Base-by-base conservation (phyloP, 1,140 invertebrate species). In the Glossosoma conforme region DNA sequence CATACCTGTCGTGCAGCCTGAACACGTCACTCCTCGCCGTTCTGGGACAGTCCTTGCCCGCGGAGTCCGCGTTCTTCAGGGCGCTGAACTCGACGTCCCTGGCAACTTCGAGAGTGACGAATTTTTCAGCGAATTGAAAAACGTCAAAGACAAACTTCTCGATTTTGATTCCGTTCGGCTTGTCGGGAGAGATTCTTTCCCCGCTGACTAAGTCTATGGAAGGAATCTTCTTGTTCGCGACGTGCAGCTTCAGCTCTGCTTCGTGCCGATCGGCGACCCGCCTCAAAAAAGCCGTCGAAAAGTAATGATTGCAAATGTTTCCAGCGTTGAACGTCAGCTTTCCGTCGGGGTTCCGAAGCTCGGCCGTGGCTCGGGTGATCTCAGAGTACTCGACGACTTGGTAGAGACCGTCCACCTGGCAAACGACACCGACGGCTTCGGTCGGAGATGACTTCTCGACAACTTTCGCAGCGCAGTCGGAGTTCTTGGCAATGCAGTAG, bases 101-200 rank as follows among this genome's bases (percentile, higher is more conserved):
- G 0, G 85, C 76, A 0, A 96, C 95, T 78, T 97, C 91, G 85
- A 95, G 93, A 2, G 91, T 91, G 14, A 87, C 90, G 64, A 99
- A 93, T 58, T 86, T 88, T 68, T 88, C 80, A 0, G 93, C 80
- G 68, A 93, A 96, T 61, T 89, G 86, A 67, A 99, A 98, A 0
- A 98, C 94, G 74, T 99, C 97, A 67, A 99, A 99, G 2, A 99
- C 87, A 70, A 99, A 99, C 72, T 99, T 99, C 62, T 99, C 97
- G 67, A 98, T 89, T 77, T 99, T 99, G 54, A 99, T 94, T 15
- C 96, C 97, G 67, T 99, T 99, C 0, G 89, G 84, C 61, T 82
- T 79, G 0, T 80, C 78, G 0, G 97, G 95, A 44, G 82, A 86
- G 9, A 85, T 70, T 33, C 78, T 71, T 17, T 81, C 69, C 3